These are phyloP conservation scores for Syrmaticus mikado DNA, from an alignment of 2,113 vertebrate genomes.

Conservation along the genomic window DNA sequence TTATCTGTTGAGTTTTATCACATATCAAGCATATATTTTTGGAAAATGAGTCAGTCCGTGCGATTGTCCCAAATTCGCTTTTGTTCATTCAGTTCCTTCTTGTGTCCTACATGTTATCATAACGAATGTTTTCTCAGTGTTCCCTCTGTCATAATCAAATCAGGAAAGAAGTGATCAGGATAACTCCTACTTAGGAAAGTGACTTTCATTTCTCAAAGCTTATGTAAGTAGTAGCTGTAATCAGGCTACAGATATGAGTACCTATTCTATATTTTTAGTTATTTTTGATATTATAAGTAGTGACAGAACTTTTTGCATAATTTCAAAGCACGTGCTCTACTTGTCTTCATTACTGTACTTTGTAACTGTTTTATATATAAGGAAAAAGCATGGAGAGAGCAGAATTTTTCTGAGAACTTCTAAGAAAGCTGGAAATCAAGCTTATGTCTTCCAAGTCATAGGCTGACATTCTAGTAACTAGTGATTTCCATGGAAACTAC, in stretches of 20 bases:
- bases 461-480: neutral
- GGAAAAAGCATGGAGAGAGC: neutral
- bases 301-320: fast-evolving
- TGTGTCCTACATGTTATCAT: fast-evolving
- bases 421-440: neutral
- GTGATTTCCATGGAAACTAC: neutral
- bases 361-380: neutral
- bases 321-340: neutral
- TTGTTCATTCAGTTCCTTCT: neutral
- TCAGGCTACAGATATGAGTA: neutral
- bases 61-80: neutral
- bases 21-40: neutral
- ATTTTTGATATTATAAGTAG: neutral
- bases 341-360: neutral
- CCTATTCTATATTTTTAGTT: neutral
- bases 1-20: neutral
- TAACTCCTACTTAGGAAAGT: neutral
- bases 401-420: neutral
- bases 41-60: conserved; percentile 10
- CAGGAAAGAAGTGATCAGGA: neutral
- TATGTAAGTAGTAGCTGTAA: neutral
- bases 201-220: neutral
- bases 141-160: neutral
- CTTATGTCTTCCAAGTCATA: neutral
- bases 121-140: neutral